Evolutionary conservation across 2,797 vertebrate genomes (phyloP).

Genomic region (Acestrorhynchus altus): DNA sequence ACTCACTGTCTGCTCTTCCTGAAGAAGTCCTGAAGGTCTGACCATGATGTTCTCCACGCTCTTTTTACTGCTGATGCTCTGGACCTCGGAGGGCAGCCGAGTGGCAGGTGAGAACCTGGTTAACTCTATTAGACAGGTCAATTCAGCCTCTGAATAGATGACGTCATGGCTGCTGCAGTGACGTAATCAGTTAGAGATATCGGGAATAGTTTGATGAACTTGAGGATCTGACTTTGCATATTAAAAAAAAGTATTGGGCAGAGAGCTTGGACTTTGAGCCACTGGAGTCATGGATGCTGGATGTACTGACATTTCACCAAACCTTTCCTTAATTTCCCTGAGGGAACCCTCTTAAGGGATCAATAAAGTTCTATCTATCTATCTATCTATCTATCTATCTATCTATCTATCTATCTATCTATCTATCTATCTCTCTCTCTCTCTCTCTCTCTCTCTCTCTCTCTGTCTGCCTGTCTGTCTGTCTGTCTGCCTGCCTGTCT

Average conservation of each 20-base stretch:
- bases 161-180: neutral
- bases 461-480: too few relatives aligned
- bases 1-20: neutral
- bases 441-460: too few relatives aligned
- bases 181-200: too few relatives aligned
- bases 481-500: too few relatives aligned
- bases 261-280: neutral
- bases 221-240: neutral
- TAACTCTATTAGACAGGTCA: neutral
- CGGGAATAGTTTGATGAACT: neutral
- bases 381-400: too few relatives aligned
- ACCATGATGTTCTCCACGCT: conserved; percentile 83
- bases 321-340: too few relatives aligned
- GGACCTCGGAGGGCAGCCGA: conserved; percentile 74
- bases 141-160: neutral
- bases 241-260: too few relatives aligned
- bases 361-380: too few relatives aligned
- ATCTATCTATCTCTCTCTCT: too few relatives aligned
- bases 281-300: neutral
- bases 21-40: neutral
- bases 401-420: too few relatives aligned
- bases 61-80: conserved; percentile 80
- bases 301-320: too few relatives aligned
- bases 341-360: too few relatives aligned
- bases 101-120: conserved; percentile 85